Base-by-base conservation (phyloP, 2,797 vertebrate genomes). In the Vipera latastei region DNA sequence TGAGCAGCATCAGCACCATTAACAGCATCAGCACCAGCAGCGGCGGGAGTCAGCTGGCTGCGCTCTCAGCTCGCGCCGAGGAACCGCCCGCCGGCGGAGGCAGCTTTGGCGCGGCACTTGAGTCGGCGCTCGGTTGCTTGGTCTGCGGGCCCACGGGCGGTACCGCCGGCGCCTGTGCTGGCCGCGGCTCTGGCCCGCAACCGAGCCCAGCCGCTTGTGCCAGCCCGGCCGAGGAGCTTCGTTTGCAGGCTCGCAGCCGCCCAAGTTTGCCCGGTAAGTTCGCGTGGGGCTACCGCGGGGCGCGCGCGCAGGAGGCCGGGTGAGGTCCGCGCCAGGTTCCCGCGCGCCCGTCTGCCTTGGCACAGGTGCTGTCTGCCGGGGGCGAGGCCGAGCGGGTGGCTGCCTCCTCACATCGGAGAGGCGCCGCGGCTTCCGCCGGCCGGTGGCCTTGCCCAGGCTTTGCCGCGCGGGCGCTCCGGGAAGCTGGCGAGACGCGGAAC, bases 241-340 rank as follows among this genome's bases (percentile, higher is more conserved):
- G 8, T 25, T 38, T 11, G 22, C 51, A 13, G 69, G 18, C 2
- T 6, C 8, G 89, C 51, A 3, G 18, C 53, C 55, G 61, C 57
- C 86, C 86, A 92, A 73, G 86, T 88, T 89, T 89, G 44, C 20
- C 56, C 56, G 87, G 88, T 92, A 61, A 92, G 91, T 92, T 38
- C 28, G 60, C 26, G 20, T 20, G 28, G 44, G 73, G n/a, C 55
- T 4, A 8, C 26, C 73, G 22, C 28, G 22, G 59, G 55, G 51
- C 38, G 69, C 60, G 28, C 3, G 48, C 26, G 26, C n/a, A 8
- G 56, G 20, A 25, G 78, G 57, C 44, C 8, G 11, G 32, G 16
- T 3, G 73, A 20, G 59, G 18, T 8, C 12, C 11, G 12, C 4
- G 11, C 38, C 38, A 38, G 38, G 38, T 28, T 78, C 73, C 38